Evolutionary conservation across 2,113 vertebrate species (phyloP).

Genomic region (Suncus etruscus): DNA sequence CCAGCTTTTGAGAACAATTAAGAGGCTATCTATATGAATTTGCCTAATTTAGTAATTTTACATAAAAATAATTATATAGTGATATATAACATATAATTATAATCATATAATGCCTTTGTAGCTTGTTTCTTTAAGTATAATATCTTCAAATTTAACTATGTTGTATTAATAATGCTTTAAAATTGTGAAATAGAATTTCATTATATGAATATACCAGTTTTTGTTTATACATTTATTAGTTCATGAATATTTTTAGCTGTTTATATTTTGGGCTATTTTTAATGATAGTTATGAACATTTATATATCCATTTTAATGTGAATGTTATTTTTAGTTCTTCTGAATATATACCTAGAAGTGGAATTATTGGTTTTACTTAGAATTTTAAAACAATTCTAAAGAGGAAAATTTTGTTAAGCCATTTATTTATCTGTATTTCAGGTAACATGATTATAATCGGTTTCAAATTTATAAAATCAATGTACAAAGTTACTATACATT

Average conservation of each 20-base stretch:
- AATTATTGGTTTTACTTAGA: not conserved
- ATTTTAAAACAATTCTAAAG: conserved; percentile 13
- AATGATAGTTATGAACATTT: not conserved
- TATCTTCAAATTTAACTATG: conserved; percentile 34
- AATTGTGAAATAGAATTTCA: not conserved
- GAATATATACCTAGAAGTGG: not conserved
- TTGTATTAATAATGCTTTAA: not conserved
- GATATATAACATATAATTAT: too few relatives aligned
- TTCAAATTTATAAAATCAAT: too few relatives aligned
- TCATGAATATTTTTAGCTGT: not conserved
- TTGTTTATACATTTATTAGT: conserved; percentile 23
- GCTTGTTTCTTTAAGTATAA: not conserved
- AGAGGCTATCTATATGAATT: not conserved
- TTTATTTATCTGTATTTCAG: too few relatives aligned
- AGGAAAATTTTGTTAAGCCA: not conserved
- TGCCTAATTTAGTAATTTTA: not conserved
- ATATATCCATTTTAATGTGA: not conserved
- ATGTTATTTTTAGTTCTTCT: not conserved
- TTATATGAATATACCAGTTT: not conserved
- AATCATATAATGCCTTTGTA: too few relatives aligned
- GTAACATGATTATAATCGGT: too few relatives aligned
- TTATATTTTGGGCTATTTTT: not conserved
- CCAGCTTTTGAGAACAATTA: not conserved
- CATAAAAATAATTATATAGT: not conserved
- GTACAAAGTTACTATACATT: too few relatives aligned